These are phyloP conservation scores for Budorcas taxicolor DNA, from an alignment of 2,113 vertebrate genomes.

Conservation along the genomic window DNA sequence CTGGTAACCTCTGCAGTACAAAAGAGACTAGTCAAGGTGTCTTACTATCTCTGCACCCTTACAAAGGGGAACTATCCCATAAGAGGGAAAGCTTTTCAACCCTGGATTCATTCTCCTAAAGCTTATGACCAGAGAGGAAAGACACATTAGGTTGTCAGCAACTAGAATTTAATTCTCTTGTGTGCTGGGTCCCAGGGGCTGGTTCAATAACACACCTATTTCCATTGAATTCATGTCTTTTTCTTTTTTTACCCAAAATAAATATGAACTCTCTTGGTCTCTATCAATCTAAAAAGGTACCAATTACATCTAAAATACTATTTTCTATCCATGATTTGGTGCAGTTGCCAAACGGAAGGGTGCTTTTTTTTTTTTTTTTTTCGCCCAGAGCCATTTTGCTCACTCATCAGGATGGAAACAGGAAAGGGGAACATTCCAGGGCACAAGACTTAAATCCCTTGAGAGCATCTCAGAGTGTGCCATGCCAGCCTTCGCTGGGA, in stretches of 20 bases:
- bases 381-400: neutral
- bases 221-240: slow-evolving; percentile 13
- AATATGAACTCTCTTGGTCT: neutral
- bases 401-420: neutral
- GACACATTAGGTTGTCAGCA: slow-evolving; percentile 21
- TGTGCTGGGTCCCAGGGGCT: neutral
- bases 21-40: neutral
- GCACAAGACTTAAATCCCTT: neutral
- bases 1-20: neutral
- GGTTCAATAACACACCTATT: slow-evolving; percentile 24
- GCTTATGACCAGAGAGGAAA: slow-evolving; percentile 19
- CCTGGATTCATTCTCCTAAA: neutral
- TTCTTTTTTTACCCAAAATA: neutral
- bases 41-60: neutral
- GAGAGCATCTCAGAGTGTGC: neutral
- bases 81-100: neutral
- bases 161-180: neutral
- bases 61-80: neutral
- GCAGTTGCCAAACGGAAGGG: neutral
- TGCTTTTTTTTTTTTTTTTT: neutral
- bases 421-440: slow-evolving; percentile 3
- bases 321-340: slow-evolving; percentile 35
- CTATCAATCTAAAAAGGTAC: slow-evolving; percentile 31
- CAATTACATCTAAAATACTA: slow-evolving; percentile 11
- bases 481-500: neutral